phyloP scores from a whole-genome alignment of 2,797 vertebrate genomes.

The Botia kubotai region DNA sequence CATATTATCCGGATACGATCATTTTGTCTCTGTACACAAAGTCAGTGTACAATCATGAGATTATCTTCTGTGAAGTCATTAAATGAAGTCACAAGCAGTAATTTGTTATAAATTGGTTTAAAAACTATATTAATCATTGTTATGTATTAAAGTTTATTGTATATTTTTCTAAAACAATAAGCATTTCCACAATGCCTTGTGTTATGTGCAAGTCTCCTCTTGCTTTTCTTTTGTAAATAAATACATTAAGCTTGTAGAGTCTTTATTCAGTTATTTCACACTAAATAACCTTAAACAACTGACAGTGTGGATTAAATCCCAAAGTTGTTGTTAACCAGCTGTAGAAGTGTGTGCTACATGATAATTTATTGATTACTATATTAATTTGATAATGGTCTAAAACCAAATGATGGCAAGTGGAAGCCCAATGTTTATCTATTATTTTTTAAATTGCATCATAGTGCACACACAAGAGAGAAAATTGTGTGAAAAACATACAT shows the following conservation, averaged over 20 bases:
- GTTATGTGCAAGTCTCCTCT: neutral
- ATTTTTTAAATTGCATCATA: neutral
- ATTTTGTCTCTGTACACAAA: conserved; percentile 90
- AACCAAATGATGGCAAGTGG: neutral
- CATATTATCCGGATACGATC: conserved; percentile 88
- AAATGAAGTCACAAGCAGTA: neutral
- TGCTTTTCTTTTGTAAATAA: neutral
- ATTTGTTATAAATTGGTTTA: neutral
- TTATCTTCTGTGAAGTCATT: neutral
- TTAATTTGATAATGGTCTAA: neutral
- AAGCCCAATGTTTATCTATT: neutral
- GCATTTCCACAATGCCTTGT: neutral
- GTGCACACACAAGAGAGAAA: neutral
- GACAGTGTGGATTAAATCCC: too few relatives aligned
- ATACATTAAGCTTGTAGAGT: neutral
- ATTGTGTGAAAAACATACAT: neutral
- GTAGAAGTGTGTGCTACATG: neutral
- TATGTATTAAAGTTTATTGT: neutral
- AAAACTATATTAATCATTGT: too few relatives aligned
- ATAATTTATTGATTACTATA: too few relatives aligned
- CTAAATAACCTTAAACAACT: too few relatives aligned
- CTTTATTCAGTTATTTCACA: neutral
- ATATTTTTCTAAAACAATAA: conserved; percentile 23
- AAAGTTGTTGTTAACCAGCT: too few relatives aligned
- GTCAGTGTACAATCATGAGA: conserved; percentile 69